A percentile compares a stretch with the other conserved stretches of the same genome.
Conservation (phyloP, 2,113 vertebrate species). For the Pithys albifrons region DNA sequence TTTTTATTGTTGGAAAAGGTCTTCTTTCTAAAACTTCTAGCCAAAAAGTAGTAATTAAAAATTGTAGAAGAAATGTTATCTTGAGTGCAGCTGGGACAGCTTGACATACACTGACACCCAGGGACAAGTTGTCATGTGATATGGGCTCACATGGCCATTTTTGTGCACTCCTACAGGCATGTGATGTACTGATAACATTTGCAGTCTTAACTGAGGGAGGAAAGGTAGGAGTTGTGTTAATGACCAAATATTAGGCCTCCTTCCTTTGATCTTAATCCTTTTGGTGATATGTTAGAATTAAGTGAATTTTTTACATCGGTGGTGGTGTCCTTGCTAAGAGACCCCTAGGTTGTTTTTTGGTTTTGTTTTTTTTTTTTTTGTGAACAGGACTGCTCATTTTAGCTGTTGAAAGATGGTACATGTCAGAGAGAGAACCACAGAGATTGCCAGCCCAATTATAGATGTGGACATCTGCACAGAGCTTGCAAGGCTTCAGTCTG, state of each 20-base stretch:
- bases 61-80: background rate
- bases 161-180: background rate
- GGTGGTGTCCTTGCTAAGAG: background rate
- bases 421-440: background rate
- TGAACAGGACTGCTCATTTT: background rate
- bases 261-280: background rate
- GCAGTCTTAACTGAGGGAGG: background rate
- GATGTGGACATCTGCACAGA: background rate
- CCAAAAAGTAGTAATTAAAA: background rate
- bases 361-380: background rate
- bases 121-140: background rate
- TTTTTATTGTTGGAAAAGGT: background rate
- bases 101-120: background rate
- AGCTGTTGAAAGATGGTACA: background rate
- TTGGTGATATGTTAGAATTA: background rate
- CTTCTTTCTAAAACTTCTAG: background rate
- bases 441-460: background rate
- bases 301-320: background rate
- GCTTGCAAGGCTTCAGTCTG: accelerated
- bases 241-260: background rate
- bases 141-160: background rate
- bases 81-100: background rate
- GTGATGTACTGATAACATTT: background rate
- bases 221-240: background rate
- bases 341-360: background rate